Conservation (phyloP, 2,888 invertebrate genomes). For the Leucoptera coffeella region DNA sequence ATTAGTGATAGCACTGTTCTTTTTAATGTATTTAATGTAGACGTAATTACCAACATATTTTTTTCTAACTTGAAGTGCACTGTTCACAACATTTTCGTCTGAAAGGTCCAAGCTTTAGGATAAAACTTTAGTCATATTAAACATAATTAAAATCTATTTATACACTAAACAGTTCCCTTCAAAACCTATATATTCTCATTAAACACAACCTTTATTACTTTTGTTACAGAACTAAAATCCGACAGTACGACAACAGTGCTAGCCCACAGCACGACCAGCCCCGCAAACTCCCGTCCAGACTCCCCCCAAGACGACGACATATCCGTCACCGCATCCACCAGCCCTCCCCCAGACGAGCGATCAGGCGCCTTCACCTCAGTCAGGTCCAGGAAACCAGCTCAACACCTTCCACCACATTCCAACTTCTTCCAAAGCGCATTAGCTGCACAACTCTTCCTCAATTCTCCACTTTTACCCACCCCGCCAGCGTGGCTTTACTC, state of each 20-base stretch:
- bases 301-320: constrained; percentile 58
- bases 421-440: constrained; percentile 39
- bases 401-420: constrained; percentile 40
- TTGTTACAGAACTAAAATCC: constrained; percentile 23
- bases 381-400: constrained; percentile 33
- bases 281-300: constrained; percentile 56
- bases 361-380: constrained; percentile 52
- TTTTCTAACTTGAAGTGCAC: too few species aligned
- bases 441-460: constrained; percentile 68
- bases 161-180: too few species aligned
- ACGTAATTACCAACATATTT: too few species aligned
- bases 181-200: too few species aligned
- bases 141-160: too few species aligned
- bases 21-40: too few species aligned
- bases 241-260: constrained; percentile 42
- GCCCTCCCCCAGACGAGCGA: constrained; percentile 44
- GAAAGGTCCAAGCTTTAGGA: too few species aligned
- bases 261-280: constrained; percentile 68
- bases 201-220: constrained; percentile 5
- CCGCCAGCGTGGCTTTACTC: constrained; percentile 76
- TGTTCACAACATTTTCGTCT: too few species aligned
- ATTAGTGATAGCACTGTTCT: too few species aligned
- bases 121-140: too few species aligned
- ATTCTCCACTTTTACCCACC: constrained; percentile 67
- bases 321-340: constrained; percentile 56